Evolutionary conservation across 2,797 vertebrate genomes (phyloP), one percentile per base, ranked within the genome.

Genomic region (Pangasius macronema): DNA sequence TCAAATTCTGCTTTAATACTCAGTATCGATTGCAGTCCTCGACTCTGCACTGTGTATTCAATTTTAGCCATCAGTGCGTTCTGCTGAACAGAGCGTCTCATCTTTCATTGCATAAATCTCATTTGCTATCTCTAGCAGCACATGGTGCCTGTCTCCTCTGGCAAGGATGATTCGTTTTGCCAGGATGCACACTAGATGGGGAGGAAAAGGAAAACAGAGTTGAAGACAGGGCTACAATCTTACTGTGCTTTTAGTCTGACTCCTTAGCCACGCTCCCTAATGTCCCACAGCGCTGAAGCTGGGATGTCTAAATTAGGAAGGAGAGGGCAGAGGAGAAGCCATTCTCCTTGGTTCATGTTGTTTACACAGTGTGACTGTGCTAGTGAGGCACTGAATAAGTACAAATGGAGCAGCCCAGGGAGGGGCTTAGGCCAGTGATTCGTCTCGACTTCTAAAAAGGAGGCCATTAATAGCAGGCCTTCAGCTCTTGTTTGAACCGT

Each of bases 121-220:
- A 89, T 89, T 90, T 94, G 93, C 94, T 94, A 91, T 93, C 93
- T 91, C 93, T 93, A 94, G 93, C 94, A 92, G 93, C 93, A 83
- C 86, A 88, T 83, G 77, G 67, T 83, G 85, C 87, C 30, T 11
- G 46, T 88, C 88, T 89, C 46, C 39, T 87, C 81, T 85, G 73
- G 81, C 76, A 55, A 86, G 83, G 82, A 49, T 81, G 86, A 86
- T 88, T 85, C 33, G 83, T 88, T 85, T 86, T 83, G 87, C 84
- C 79, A 85, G 84, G 65, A 83, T 79, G 76, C 70, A 39, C 24
- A 67, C 68, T 55, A 82, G 81, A 67, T 84, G 63, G 11, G 55
- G 27, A 22, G 5, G 63, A 65, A 81, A 59, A 51, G 80, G 70
- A 39, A 51, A 30, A 70, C 55, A 39, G 49, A 24, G 55, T 86